Conservation (phyloP, 2,888 invertebrate genomes). For the Rhagonycha fulva region DNA sequence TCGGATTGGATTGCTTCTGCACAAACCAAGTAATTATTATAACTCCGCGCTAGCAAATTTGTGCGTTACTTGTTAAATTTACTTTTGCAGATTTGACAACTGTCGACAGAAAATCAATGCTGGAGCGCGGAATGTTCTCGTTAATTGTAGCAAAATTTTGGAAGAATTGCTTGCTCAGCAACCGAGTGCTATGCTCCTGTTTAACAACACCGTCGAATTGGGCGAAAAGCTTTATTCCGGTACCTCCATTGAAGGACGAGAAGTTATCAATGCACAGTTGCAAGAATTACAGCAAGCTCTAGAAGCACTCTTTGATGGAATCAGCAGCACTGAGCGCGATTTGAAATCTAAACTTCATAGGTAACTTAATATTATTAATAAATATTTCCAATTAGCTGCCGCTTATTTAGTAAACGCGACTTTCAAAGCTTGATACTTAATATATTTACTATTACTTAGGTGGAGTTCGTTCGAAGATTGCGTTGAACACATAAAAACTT, state of each 20-base stretch:
- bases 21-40: conserved; percentile 64
- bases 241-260: conserved; percentile 86
- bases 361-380: conserved; percentile 33
- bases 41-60: neutral
- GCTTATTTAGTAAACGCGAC: too few relatives aligned
- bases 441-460: conserved; percentile 46
- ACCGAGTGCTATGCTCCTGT: conserved; percentile 71
- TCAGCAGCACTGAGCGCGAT: conserved; percentile 77
- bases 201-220: conserved; percentile 83
- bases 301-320: conserved; percentile 79
- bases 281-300: conserved; percentile 83
- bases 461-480: conserved; percentile 93
- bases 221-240: conserved; percentile 88
- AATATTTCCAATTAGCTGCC: neutral
- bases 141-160: conserved; percentile 69
- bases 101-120: conserved; percentile 67
- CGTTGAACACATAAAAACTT: conserved; percentile 74
- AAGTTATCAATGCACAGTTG: conserved; percentile 79
- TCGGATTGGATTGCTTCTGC: conserved; percentile 79
- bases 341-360: conserved; percentile 79
- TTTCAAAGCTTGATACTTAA: too few relatives aligned
- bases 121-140: conserved; percentile 70
- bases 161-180: conserved; percentile 77
- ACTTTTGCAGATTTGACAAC: conserved; percentile 63
- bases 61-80: neutral